phyloP scores from a whole-genome alignment of 2,797 vertebrate genomes.

The Brotula barbata region DNA sequence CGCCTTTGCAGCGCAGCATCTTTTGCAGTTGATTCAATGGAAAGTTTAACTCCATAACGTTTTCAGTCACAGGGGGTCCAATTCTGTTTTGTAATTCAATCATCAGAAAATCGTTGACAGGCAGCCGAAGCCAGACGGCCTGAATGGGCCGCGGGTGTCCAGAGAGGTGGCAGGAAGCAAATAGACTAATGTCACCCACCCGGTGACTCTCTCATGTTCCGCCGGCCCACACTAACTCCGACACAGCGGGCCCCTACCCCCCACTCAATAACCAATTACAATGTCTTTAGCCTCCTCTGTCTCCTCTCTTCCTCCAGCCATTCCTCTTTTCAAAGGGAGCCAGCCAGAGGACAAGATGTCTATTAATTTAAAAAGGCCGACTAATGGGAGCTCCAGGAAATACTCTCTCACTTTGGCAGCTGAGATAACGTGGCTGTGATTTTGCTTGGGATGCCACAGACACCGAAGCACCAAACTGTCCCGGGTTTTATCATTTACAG shows the following conservation, averaged over 20 bases:
- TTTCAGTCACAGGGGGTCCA: constrained; percentile 18
- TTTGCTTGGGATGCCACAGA: constrained; percentile 15
- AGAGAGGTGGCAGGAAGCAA: constrained; percentile 67
- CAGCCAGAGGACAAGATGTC: constrained; percentile 66
- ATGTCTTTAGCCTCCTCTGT: constrained; percentile 57
- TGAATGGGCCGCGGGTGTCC: constrained; percentile 44
- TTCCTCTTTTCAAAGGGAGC: constrained; percentile 53
- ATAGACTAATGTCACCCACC: constrained; percentile 54
- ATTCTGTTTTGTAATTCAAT: constrained; percentile 40
- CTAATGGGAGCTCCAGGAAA: constrained; percentile 44
- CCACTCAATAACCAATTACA: constrained; percentile 73
- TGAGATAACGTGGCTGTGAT: constrained; percentile 21
- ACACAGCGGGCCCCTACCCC: constrained; percentile 39
- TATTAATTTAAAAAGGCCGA: constrained; percentile 64
- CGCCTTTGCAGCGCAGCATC: too few relatives aligned
- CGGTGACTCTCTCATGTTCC: constrained; percentile 48
- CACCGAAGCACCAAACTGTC: not conserved
- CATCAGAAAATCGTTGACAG: constrained; percentile 48
- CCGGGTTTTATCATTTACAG: not conserved
- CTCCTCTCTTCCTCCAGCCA: constrained; percentile 36
- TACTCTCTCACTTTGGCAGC: constrained; percentile 28
- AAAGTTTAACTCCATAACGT: too few relatives aligned
- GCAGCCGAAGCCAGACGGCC: constrained; percentile 52
- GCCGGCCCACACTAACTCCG: constrained; percentile 49
- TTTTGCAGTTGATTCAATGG: too few relatives aligned